These are phyloP conservation scores for Triplophysa dalaica DNA, from an alignment of 2,113 vertebrate genomes.

Conservation along the genomic window DNA sequence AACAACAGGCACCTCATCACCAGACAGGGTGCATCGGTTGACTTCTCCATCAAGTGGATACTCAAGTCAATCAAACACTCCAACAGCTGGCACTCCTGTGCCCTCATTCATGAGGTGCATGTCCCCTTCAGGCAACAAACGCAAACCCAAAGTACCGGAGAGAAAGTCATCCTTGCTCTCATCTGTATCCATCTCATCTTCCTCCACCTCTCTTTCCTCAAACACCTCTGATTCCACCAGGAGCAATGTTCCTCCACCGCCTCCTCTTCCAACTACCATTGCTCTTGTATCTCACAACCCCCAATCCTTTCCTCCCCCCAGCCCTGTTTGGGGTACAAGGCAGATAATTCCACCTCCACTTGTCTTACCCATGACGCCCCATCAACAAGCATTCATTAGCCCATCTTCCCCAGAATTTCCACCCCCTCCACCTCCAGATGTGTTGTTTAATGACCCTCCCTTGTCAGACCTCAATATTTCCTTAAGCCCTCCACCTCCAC, in stretches of 20 bases:
- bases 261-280: slow-evolving; percentile 55
- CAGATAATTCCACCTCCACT: slow-evolving; percentile 53
- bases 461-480: slow-evolving; percentile 61
- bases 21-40: slow-evolving; percentile 87
- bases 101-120: slow-evolving; percentile 80
- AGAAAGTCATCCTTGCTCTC: slow-evolving; percentile 94
- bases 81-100: slow-evolving; percentile 92
- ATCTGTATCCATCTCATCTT: slow-evolving; percentile 88
- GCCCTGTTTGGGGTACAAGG: slow-evolving; percentile 42
- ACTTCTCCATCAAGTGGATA: slow-evolving; percentile 96
- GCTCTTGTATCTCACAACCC: slow-evolving; percentile 52
- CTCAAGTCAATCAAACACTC: slow-evolving; percentile 97
- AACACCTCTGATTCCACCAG: slow-evolving; percentile 86
- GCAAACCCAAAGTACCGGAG: slow-evolving; percentile 91
- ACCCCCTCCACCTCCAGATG: slow-evolving; percentile 76
- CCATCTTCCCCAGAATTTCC: slow-evolving; percentile 56
- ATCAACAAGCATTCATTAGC: slow-evolving; percentile 31
- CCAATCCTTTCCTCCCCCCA: slow-evolving; percentile 63
- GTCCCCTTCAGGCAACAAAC: slow-evolving; percentile 82
- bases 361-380: slow-evolving; percentile 50
- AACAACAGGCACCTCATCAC: slow-evolving; percentile 78
- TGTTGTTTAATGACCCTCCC: slow-evolving; percentile 62
- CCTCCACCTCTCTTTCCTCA: slow-evolving; percentile 94
- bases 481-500: slow-evolving; percentile 67
- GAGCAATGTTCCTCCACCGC: slow-evolving; percentile 63